Evolutionary conservation across 2,113 vertebrate genomes (phyloP), one percentile per base, ranked within the genome.

Genomic region (Xiphias gladius): DNA sequence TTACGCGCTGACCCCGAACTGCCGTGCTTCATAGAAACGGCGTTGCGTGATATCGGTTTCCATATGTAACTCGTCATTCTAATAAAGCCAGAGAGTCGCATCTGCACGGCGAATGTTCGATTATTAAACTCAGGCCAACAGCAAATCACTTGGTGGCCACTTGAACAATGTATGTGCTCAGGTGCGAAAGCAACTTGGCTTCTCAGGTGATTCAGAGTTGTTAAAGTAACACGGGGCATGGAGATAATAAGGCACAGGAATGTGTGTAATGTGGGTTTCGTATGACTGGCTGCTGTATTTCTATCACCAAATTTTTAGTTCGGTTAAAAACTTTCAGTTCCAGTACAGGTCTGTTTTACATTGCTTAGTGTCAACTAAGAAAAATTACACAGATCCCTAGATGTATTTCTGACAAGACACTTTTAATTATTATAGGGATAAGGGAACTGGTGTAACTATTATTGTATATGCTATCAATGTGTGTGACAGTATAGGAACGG

Each of bases 201-300:
- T 61, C 80, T 79, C 69, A 80, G 76, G 87, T 91, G 88, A 93
- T 88, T 82, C n/a, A 78, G 78, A 84, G 76, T 17, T 62, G 82
- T 84, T 88, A 66, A 85, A 90, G 80, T 89, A 91, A 84, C 88
- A 92, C 89, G 83, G 86, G 84, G 76, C 81, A 88, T 73, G 32
- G 43, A 80, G 88, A 90, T 92, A 91, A 92, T 87, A 80, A 84
- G 82, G 68, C 75, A 73, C 62, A 91, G 76, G 88, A 92, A 94
- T 93, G 90, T 67, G 73, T 87, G 82, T 76, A 83, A 91, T 91
- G 86, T 81, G 48, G 61, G 7, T 75, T 87, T n/a, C 11, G 28
- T 61, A 76, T 1, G 39, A 71, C 63, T 71, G 69, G 26, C 64
- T 81, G 64, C 41, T 80, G 55, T 50, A 78, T 81, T 83, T 39